phyloP scores from a whole-genome alignment of 2,113 vertebrate genomes.

The Phaethornis superciliosus region DNA sequence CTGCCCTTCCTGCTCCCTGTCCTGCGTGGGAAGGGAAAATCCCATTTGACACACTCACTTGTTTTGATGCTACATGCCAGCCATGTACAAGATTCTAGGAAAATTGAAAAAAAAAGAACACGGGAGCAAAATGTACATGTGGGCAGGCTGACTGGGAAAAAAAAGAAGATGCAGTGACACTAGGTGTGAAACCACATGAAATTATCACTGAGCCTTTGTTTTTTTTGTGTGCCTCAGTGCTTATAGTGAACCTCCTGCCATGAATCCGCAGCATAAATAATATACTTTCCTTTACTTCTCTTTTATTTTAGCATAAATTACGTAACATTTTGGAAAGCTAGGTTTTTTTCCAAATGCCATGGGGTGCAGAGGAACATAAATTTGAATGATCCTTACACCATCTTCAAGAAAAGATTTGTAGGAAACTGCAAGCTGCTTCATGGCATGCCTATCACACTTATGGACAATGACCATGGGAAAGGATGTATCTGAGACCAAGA shows the following conservation, averaged over 20 bases:
- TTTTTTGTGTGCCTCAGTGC: neutral
- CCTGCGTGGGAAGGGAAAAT: neutral
- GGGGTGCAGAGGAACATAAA: neutral
- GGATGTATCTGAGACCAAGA: neutral
- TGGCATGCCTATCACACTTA: rapidly evolving
- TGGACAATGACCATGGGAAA: rapidly evolving
- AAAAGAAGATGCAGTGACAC: neutral
- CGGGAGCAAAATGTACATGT: rapidly evolving
- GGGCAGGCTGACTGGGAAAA: neutral
- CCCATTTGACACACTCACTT: rapidly evolving
- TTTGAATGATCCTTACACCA: rapidly evolving
- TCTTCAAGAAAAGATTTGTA: neutral
- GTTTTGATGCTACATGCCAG: neutral
- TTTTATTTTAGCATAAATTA: neutral
- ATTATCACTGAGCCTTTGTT: neutral
- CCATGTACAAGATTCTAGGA: neutral
- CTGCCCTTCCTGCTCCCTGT: neutral
- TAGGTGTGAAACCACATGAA: neutral
- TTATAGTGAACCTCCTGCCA: neutral
- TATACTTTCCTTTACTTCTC: neutral
- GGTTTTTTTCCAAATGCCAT: neutral
- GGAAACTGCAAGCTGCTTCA: neutral
- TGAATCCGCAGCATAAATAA: neutral
- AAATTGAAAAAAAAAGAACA: neutral
- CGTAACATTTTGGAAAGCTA: neutral